Conservation (phyloP, 2,113 vertebrate species). For the Potamarius usumacintae region DNA sequence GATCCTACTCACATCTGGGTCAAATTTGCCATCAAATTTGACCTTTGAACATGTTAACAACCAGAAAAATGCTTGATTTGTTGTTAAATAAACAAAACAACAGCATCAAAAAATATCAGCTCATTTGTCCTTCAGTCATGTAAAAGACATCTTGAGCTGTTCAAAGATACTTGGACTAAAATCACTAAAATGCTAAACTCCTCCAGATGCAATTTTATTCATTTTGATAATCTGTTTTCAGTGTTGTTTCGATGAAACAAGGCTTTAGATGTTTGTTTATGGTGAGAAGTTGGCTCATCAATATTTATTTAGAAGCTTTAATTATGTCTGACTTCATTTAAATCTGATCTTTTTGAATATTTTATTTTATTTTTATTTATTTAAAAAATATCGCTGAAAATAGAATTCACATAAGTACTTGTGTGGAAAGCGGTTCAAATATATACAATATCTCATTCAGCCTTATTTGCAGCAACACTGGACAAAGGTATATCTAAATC, state of each 20-base stretch:
- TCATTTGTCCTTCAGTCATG: background rate
- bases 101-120: background rate
- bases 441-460: background rate
- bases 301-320: background rate
- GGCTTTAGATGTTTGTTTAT: background rate
- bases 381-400: background rate
- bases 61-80: background rate
- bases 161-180: background rate
- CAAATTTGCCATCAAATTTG: background rate
- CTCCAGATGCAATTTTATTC: background rate
- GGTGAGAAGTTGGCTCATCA: background rate
- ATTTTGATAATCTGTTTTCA: background rate
- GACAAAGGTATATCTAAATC: background rate
- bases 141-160: background rate
- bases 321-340: background rate
- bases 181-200: background rate
- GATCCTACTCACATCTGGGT: background rate
- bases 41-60: background rate
- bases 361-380: background rate
- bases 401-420: background rate
- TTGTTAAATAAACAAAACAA: background rate
- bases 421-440: background rate
- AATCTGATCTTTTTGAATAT: background rate
- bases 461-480: background rate
- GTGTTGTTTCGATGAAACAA: background rate